phyloP scores from a whole-genome alignment of 1,140 invertebrate species.

The Listronotus bonariensis region DNA sequence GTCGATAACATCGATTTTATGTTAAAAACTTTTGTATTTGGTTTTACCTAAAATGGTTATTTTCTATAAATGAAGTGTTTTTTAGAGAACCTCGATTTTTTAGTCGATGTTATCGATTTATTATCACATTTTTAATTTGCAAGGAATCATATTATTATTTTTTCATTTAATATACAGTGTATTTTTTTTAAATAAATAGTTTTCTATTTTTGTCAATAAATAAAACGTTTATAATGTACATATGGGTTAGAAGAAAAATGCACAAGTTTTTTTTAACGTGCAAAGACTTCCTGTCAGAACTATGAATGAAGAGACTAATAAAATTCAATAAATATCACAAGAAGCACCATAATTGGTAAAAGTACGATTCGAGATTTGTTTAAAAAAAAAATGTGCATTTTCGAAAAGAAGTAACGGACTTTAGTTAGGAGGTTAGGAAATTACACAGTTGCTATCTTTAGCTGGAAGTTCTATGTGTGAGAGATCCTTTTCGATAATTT shows the following conservation, averaged over 20 bases:
- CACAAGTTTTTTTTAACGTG: conserved; percentile 1
- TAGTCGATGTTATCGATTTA: no score
- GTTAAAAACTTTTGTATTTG: no score
- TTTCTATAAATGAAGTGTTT: no score
- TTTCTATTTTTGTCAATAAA: conserved; percentile 10
- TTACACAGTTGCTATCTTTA: conserved; percentile 82
- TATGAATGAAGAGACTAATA: background rate
- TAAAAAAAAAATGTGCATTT: conserved; percentile 17
- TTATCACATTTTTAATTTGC: no score
- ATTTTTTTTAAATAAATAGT: conserved; percentile 2
- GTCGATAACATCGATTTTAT: no score
- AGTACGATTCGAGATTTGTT: conserved; percentile 12
- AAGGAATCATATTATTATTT: background rate
- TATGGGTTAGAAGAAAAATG: background rate
- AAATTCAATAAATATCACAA: conserved; percentile 40
- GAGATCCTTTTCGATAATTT: conserved; percentile 85
- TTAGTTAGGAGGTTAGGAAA: conserved; percentile 52
- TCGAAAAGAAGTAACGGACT: background rate
- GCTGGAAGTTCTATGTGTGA: conserved; percentile 80
- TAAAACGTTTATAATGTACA: conserved; percentile 3
- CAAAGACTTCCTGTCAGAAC: background rate
- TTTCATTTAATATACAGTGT: background rate
- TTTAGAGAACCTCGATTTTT: no score
- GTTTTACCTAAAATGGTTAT: no score
- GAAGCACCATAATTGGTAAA: conserved; percentile 31